Evolutionary conservation across 2,888 invertebrate species (phyloP).

Genomic region (Lasioglossum zephyrum): DNA sequence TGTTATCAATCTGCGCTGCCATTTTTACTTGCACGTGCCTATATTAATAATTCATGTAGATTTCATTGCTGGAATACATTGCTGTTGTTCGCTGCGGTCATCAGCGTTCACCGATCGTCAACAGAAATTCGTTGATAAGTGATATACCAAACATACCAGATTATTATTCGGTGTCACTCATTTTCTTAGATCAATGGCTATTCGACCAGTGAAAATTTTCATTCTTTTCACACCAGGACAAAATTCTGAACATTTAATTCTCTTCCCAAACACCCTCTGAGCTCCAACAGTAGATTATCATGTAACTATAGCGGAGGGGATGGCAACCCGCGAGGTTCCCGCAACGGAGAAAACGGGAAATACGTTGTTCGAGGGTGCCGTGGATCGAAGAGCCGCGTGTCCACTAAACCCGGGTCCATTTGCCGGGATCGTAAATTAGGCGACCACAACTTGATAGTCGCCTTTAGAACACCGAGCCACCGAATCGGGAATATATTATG

Average conservation of each 20-base stretch:
- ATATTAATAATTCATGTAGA: neutral
- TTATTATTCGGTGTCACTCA: neutral
- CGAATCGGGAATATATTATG: slow-evolving; percentile 61
- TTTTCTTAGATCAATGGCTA: neutral
- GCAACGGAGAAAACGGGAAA: slow-evolving; percentile 16
- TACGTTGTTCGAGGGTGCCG: neutral
- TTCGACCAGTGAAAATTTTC: neutral
- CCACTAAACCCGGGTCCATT: slow-evolving; percentile 53
- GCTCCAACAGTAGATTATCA: neutral
- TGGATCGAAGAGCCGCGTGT: slow-evolving; percentile 15
- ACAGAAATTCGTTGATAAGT: too few species aligned
- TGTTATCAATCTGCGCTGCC: neutral
- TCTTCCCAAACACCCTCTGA: too few species aligned
- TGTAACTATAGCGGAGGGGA: neutral
- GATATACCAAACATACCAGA: neutral
- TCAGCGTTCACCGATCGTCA: neutral
- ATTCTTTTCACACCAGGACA: neutral
- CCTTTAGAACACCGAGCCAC: slow-evolving; percentile 58
- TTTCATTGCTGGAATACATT: neutral
- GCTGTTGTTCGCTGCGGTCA: neutral
- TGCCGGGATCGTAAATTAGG: slow-evolving; percentile 61
- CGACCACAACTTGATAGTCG: slow-evolving; percentile 60
- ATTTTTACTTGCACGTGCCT: neutral
- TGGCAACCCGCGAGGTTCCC: slow-evolving; percentile 20
- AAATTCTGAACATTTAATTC: neutral